These are phyloP conservation scores for Nomada fucata DNA, from an alignment of 2,888 invertebrate genomes.

Conservation along the genomic window DNA sequence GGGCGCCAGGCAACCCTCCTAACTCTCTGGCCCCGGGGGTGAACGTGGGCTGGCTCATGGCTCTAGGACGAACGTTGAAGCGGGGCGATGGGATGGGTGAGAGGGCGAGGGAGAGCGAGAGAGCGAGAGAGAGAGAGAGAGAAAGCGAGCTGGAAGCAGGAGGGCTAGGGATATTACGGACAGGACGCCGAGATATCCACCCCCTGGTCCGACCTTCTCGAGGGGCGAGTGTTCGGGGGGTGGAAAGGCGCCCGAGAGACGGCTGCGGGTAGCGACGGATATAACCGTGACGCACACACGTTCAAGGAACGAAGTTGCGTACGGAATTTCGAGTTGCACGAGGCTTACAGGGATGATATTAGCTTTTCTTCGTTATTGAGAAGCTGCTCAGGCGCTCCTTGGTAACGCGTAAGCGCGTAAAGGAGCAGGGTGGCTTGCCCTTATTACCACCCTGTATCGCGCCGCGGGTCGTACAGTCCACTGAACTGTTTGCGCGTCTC, in stretches of 20 bases:
- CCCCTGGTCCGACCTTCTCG: conserved; percentile 74
- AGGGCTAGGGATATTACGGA: conserved; percentile 82
- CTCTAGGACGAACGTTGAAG: conserved; percentile 15
- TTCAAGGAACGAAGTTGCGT: conserved; percentile 73
- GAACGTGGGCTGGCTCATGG: conserved; percentile 74
- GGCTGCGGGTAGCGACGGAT: conserved; percentile 79
- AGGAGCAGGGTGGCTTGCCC: conserved; percentile 60
- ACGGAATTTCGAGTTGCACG: conserved; percentile 59
- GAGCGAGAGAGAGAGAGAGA: conserved; percentile 40
- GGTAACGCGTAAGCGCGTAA: conserved; percentile 56
- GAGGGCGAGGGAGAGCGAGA: conserved; percentile 54
- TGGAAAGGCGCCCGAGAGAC: conserved; percentile 79
- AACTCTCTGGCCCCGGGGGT: conserved; percentile 77
- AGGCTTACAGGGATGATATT: conserved; percentile 38
- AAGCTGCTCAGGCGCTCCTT: conserved; percentile 67
- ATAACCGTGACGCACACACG: conserved; percentile 78
- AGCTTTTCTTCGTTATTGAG: conserved; percentile 69
- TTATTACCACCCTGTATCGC: conserved; percentile 59
- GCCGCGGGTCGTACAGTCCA: conserved; percentile 46
- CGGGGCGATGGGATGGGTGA: conserved; percentile 37
- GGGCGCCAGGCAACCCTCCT: conserved; percentile 80
- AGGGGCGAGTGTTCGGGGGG: conserved; percentile 73
- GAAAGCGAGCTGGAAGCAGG: conserved; percentile 64
- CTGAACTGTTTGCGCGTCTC: conserved; percentile 33
- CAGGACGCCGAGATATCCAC: conserved; percentile 83